Percentiles rank a stretch among this genome's conserved stretches.
phyloP scores from a whole-genome alignment of 2,797 vertebrate genomes.

The Sebastes elongatus region DNA sequence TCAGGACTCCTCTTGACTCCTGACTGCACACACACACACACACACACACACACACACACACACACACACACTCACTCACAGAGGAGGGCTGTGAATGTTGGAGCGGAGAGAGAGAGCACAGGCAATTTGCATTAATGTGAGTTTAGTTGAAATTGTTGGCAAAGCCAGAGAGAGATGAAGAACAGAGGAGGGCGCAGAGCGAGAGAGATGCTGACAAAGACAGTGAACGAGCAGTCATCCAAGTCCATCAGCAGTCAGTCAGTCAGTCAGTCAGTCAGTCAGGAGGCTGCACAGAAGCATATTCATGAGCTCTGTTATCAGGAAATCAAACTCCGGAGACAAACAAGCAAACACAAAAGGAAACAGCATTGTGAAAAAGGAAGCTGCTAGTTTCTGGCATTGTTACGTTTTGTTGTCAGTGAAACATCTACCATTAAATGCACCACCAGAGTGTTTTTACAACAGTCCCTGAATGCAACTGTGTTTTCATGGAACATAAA shows the following conservation, averaged over 20 bases:
- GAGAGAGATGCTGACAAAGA: constrained; percentile 24
- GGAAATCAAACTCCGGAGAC: constrained; percentile 16
- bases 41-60: constrained; percentile 7
- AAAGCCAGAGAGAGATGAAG: background rate
- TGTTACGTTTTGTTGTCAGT: background rate
- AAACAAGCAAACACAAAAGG: background rate
- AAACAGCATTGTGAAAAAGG: background rate
- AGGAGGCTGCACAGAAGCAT: background rate
- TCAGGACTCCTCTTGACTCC: constrained; percentile 34
- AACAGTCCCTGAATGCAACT: background rate
- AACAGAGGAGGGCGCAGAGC: background rate
- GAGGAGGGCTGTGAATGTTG: background rate
- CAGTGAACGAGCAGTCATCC: constrained; percentile 9
- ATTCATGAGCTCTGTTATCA: constrained; percentile 32
- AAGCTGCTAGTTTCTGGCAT: background rate
- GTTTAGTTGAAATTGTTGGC: constrained; percentile 28
- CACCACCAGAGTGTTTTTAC: background rate
- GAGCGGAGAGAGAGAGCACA: background rate
- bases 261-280: too few relatives aligned
- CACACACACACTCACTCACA: background rate
- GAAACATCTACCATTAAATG: background rate
- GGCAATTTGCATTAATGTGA: constrained; percentile 51
- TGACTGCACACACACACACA: background rate
- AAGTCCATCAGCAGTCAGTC: constrained; percentile 8
- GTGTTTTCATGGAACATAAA: background rate